Evolutionary conservation across 92 coral and sea anemone species (phyloP), one percentile per base, ranked within the genome.

Genomic region (Scolanthus callimorphus): DNA sequence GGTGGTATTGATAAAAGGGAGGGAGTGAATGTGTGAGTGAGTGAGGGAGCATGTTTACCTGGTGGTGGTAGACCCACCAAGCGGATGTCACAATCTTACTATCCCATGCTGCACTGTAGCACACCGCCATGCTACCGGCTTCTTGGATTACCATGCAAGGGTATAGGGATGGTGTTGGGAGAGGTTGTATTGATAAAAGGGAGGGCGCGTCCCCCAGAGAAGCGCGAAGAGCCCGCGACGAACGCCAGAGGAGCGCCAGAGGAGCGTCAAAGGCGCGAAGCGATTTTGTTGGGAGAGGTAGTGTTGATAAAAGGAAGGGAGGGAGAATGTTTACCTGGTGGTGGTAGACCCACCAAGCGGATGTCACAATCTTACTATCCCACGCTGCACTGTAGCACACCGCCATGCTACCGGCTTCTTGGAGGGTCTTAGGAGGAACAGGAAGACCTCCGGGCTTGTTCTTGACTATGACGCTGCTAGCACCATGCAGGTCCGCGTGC

Each of bases 261-360:
- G n/a, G n/a, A n/a, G n/a, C n/a, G n/a, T n/a, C n/a, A n/a, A n/a
- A n/a, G n/a, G n/a, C n/a, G n/a, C n/a, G n/a, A n/a, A n/a, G n/a
- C n/a, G n/a, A n/a, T n/a, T n/a, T n/a, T n/a, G n/a, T n/a, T n/a
- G n/a, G n/a, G n/a, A n/a, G n/a, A n/a, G n/a, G n/a, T n/a, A n/a
- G n/a, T n/a, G n/a, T n/a, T n/a, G n/a, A n/a, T n/a, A n/a, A n/a
- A n/a, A n/a, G n/a, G n/a, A n/a, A n/a, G n/a, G n/a, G n/a, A n/a
- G n/a, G n/a, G n/a, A n/a, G n/a, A n/a, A n/a, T n/a, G n/a, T n/a
- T 6, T 53, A 68, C 75, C 91, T 91, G 97, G 57, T 81, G 69
- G 66, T 91, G 97, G 64, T 61, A 84, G 20, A 91, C 97, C 97
- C 97, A 91, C 97, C 97, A 91, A 0, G 97, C 97, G 4, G 91